These are phyloP conservation scores for Amblyopsis hoosieri DNA, from an alignment of 2,797 vertebrate genomes.

Conservation along the genomic window DNA sequence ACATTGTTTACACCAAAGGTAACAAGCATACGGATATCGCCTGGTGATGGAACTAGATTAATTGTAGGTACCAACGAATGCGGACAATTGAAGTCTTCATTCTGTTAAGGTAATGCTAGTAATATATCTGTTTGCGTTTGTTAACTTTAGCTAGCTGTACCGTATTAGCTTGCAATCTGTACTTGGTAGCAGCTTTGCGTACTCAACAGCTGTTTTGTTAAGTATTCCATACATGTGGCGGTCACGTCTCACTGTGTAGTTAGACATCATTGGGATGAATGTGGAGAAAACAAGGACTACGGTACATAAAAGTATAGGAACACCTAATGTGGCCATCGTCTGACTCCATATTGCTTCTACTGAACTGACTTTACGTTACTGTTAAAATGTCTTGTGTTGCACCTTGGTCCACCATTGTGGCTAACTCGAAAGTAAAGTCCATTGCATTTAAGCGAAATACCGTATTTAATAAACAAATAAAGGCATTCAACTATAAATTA, in stretches of 20 bases:
- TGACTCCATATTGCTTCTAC: not conserved
- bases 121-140: not conserved
- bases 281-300: not conserved
- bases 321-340: not conserved
- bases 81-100: not conserved
- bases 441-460: too few species aligned
- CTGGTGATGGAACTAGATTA: too few species aligned
- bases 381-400: not conserved
- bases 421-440: too few species aligned
- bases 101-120: not conserved
- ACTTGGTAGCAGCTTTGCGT: not conserved
- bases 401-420: too few species aligned
- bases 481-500: too few species aligned
- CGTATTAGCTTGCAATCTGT: constrained; percentile 14
- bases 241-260: not conserved
- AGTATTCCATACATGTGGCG: not conserved
- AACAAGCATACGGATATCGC: constrained; percentile 12
- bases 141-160: constrained; percentile 11
- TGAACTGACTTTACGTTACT: not conserved
- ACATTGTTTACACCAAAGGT: constrained; percentile 26
- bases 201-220: not conserved
- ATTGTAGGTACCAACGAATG: not conserved
- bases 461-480: too few species aligned
- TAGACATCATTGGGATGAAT: not conserved
- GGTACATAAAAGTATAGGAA: constrained; percentile 6